Percentiles rank a stretch among this genome's conserved stretches.
These are phyloP conservation scores for Carollia perspicillata DNA, from an alignment of 2,113 vertebrate genomes.

Conservation along the genomic window DNA sequence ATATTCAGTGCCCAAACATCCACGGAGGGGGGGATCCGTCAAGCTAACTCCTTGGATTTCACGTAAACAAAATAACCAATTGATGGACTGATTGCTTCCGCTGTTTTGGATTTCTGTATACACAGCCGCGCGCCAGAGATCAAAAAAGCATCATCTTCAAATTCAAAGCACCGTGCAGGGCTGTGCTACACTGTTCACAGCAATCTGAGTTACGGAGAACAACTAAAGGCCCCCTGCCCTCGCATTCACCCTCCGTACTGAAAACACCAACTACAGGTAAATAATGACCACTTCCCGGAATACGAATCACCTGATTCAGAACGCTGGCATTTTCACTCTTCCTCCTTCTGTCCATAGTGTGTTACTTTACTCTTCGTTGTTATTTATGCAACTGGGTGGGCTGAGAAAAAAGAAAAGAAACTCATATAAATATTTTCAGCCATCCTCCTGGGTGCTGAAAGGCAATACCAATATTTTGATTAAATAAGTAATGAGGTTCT, in stretches of 20 bases:
- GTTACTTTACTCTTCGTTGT: not conserved
- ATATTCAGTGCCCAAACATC: conserved; percentile 71
- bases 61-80: conserved; percentile 65
- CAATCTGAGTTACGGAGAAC: not conserved
- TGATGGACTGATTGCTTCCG: conserved; percentile 51
- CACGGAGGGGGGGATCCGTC: conserved; percentile 38
- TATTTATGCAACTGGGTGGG: not conserved
- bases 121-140: conserved; percentile 44
- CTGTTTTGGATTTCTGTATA: conserved; percentile 61
- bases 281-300: not conserved
- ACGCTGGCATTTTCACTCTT: not conserved
- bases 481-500: not conserved
- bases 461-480: not conserved
- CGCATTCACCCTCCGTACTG: not conserved
- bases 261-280: not conserved
- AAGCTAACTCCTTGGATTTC: conserved; percentile 60
- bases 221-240: not conserved
- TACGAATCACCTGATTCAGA: not conserved
- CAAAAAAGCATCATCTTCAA: conserved; percentile 27
- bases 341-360: not conserved
- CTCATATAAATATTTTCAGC: not conserved
- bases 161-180: not conserved
- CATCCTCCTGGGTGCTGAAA: not conserved
- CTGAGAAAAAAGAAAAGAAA: conserved; percentile 17
- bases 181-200: not conserved